Evolutionary conservation across 2,797 vertebrate genomes (phyloP).

Genomic region (Pseudotriccus pelzelni): DNA sequence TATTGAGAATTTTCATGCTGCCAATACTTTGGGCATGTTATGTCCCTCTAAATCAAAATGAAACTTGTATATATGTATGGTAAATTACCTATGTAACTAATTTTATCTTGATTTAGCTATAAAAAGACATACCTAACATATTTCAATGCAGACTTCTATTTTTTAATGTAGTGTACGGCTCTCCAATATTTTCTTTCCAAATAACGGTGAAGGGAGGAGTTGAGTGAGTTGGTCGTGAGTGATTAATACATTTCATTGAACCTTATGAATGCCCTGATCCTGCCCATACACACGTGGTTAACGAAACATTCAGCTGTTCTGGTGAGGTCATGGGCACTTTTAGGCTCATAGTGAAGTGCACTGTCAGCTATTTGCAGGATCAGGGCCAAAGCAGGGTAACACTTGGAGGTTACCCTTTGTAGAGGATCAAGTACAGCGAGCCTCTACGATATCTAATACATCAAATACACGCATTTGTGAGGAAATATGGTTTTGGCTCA

Average conservation of each 20-base stretch:
- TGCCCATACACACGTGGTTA: not conserved
- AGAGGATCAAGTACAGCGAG: not conserved
- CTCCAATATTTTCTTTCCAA: slow-evolving; percentile 56
- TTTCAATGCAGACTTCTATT: slow-evolving; percentile 9
- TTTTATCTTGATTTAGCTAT: slow-evolving; percentile 60
- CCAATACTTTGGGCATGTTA: not conserved
- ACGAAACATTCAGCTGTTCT: not conserved
- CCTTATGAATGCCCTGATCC: slow-evolving; percentile 30
- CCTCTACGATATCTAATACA: not conserved
- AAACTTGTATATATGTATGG: not conserved
- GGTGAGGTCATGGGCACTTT: not conserved
- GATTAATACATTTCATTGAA: slow-evolving; percentile 50
- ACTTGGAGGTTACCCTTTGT: not conserved
- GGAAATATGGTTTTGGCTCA: not conserved
- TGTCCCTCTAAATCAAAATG: not conserved
- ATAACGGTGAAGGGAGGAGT: not conserved
- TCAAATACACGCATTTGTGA: not conserved
- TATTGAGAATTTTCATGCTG: not conserved
- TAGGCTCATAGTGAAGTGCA: not conserved
- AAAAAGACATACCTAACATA: slow-evolving; percentile 22
- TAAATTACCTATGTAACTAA: not conserved
- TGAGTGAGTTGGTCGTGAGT: slow-evolving; percentile 43
- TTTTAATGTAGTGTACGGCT: not conserved
- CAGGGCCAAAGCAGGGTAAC: not conserved
- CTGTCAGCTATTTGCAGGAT: not conserved